phyloP scores from a whole-genome alignment of 1,140 invertebrate species.

The Parapsyche elsis region DNA sequence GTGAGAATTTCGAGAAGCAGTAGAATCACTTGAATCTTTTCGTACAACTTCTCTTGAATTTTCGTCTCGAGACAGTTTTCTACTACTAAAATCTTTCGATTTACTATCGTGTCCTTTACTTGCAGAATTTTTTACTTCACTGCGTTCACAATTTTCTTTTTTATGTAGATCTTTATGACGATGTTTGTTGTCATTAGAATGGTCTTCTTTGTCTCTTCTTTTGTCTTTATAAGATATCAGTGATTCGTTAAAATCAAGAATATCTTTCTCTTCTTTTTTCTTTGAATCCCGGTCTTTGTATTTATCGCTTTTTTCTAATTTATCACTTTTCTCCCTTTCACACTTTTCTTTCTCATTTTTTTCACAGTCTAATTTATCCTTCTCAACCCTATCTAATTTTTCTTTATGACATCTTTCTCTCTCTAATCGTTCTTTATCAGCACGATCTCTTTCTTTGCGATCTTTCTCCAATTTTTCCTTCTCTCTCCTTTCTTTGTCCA shows the following conservation, averaged over 20 bases:
- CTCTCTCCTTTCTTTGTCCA: constrained; percentile 57
- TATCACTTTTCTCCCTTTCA: constrained; percentile 60
- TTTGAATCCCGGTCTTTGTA: constrained; percentile 51
- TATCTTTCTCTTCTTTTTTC: constrained; percentile 49
- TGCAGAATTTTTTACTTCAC: constrained; percentile 33
- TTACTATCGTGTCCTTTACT: constrained; percentile 57
- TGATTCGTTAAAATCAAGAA: constrained; percentile 36
- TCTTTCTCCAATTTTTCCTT: constrained; percentile 60
- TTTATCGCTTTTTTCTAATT: constrained; percentile 52
- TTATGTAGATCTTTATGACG: constrained; percentile 50
- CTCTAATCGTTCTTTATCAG: constrained; percentile 60
- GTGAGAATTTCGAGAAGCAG: constrained; percentile 65
- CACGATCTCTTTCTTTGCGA: constrained; percentile 58
- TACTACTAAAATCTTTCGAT: constrained; percentile 58
- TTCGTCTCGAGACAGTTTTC: constrained; percentile 65
- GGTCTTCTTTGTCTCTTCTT: constrained; percentile 52
- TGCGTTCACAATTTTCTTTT: constrained; percentile 47
- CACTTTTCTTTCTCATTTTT: constrained; percentile 62
- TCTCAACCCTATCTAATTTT: constrained; percentile 57
- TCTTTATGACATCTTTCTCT: constrained; percentile 57
- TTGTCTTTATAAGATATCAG: constrained; percentile 47
- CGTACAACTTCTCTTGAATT: constrained; percentile 62
- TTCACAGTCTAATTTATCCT: constrained; percentile 65
- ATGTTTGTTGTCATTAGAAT: constrained; percentile 50
- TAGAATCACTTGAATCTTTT: constrained; percentile 68